Conservation (phyloP, 2,113 vertebrate species). For the Trinectes maculatus region DNA sequence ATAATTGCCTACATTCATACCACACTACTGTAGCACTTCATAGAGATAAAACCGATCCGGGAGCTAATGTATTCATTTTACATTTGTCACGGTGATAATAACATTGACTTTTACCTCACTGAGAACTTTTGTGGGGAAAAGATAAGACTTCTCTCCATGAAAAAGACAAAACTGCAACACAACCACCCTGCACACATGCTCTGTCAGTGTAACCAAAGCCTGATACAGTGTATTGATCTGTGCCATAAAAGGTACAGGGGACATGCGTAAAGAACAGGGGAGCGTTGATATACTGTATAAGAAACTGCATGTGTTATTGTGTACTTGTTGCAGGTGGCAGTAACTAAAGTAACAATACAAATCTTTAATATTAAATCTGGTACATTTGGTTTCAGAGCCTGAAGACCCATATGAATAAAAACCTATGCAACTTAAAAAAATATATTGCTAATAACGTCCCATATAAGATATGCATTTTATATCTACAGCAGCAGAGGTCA, state of each 20-base stretch:
- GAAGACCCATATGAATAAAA: not conserved
- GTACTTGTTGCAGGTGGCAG: too few species aligned
- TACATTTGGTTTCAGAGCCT: not conserved
- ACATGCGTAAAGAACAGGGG: too few species aligned
- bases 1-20: slow-evolving; percentile 24
- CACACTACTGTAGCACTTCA: slow-evolving; percentile 21
- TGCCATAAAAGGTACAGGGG: too few species aligned
- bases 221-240: not conserved
- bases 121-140: too few species aligned
- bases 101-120: not conserved
- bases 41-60: slow-evolving; percentile 12
- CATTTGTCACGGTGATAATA: slow-evolving; percentile 31
- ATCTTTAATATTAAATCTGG: not conserved
- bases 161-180: too few species aligned
- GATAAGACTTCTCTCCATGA: too few species aligned
- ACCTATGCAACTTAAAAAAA: slow-evolving; percentile 9
- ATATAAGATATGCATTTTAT: slow-evolving; percentile 10
- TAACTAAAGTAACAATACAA: not conserved
- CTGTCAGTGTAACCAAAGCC: not conserved
- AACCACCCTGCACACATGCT: too few species aligned
- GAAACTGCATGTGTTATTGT: too few species aligned
- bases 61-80: slow-evolving; percentile 2
- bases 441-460: slow-evolving; percentile 19
- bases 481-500: slow-evolving; percentile 50
- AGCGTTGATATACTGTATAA: not conserved